These are phyloP conservation scores for Holcopasites calliopsidis DNA, from an alignment of 1,140 invertebrate species.

Conservation along the genomic window DNA sequence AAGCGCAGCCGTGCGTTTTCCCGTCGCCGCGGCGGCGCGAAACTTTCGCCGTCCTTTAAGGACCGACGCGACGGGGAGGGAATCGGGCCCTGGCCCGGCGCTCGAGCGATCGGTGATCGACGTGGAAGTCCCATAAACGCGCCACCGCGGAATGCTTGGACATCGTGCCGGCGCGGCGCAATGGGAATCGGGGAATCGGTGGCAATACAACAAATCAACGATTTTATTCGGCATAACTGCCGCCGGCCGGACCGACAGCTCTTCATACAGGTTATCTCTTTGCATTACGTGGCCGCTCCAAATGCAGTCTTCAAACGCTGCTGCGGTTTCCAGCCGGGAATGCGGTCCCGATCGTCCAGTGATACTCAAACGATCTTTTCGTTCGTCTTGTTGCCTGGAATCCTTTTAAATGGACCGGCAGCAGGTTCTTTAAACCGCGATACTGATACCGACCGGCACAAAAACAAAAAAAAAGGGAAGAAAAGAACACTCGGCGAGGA, in stretches of 20 bases:
- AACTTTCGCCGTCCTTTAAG: conserved; percentile 42
- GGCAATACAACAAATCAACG: conserved; percentile 74
- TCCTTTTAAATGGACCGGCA: background rate
- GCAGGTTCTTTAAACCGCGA: background rate
- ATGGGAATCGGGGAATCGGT: conserved; percentile 70
- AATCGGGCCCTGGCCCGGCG: background rate
- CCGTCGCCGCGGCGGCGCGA: conserved; percentile 30
- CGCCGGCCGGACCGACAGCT: conserved; percentile 66
- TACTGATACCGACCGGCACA: background rate
- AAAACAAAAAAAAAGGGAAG: too few species aligned
- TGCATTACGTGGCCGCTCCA: conserved; percentile 72
- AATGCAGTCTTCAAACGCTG: conserved; percentile 75
- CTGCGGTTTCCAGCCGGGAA: conserved; percentile 53
- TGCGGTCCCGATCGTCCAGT: conserved; percentile 68
- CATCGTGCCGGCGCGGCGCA: conserved; percentile 55
- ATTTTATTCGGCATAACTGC: conserved; percentile 75
- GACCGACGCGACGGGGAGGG: conserved; percentile 6
- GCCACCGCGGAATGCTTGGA: conserved; percentile 58
- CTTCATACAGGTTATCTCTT: conserved; percentile 76
- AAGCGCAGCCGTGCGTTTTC: conserved; percentile 54
- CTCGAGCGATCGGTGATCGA: conserved; percentile 55
- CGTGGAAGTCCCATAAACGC: conserved; percentile 56
- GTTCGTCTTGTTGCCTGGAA: too few species aligned
- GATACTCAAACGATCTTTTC: conserved; percentile 66
- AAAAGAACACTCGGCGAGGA: background rate